phyloP scores from a whole-genome alignment of 2,113 vertebrate genomes.

The Pitta sordida region DNA sequence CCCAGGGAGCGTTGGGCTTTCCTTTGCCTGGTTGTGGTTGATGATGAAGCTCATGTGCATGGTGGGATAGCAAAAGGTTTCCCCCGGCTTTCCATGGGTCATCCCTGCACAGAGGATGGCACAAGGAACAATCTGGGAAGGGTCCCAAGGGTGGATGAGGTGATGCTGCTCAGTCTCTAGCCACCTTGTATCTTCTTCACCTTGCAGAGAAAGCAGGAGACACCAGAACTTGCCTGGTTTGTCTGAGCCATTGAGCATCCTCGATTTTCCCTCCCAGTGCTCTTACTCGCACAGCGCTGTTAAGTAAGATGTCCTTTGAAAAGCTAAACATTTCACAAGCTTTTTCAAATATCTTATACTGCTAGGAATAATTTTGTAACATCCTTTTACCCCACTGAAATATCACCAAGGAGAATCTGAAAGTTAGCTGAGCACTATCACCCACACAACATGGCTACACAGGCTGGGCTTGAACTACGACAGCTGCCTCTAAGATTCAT shows the following conservation, averaged over 20 bases:
- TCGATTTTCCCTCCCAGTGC: neutral
- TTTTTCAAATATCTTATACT: neutral
- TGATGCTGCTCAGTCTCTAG: neutral
- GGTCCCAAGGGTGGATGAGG: neutral
- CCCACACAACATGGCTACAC: fast-evolving
- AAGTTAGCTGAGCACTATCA: neutral
- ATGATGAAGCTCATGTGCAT: fast-evolving
- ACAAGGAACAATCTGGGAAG: neutral
- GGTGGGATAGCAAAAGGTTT: neutral
- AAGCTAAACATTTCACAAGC: neutral
- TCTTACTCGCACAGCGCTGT: neutral
- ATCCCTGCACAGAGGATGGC: fast-evolving
- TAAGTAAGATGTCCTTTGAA: neutral
- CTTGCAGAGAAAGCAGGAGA: neutral
- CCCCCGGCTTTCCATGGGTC: neutral
- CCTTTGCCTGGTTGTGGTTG: neutral
- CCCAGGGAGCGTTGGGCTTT: neutral
- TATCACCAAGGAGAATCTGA: neutral
- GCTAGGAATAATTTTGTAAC: neutral
- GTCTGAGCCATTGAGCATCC: neutral
- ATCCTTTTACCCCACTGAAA: neutral
- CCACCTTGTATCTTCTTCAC: neutral
- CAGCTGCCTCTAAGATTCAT: fast-evolving
- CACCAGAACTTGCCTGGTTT: neutral
- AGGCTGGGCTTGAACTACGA: neutral